Base-by-base conservation (phyloP, 2,797 vertebrate genomes). In the Morelia viridis region DNA sequence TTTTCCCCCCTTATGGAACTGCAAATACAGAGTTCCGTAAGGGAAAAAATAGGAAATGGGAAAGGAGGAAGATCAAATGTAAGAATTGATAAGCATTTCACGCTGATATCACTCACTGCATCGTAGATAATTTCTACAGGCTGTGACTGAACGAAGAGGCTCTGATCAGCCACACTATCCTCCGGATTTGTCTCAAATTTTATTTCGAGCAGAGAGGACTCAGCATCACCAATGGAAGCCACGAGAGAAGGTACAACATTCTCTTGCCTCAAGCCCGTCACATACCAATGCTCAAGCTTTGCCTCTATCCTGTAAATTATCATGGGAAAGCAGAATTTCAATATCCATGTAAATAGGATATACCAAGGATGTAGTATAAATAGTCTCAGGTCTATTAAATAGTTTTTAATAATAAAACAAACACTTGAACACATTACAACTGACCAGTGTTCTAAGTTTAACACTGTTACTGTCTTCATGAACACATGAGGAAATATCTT, bases 51-150 rank as follows among this genome's bases (percentile, higher is more conserved):
- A 17, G 3, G n/a, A 1, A 68, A 56, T 4, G 5, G 62, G 53
- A 19, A 22, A 56, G n/a, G 12, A 2, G 53, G 10, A 11, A 5
- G 2, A 35, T 3, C 2, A 26, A 35, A 46, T 3, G 35, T 12
- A 22, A 12, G 5, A 50, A 7, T 3, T 22, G 10, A 87, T 57
- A 53, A 62, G 19, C 53, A 35, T 1, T 22, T 19, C 57, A 89
- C 46, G 76, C 2, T 65, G 1, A 35, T 93, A 35, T 5, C 87
- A 97, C 97, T 97, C 97, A 99, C 99, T 35, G 99, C 98, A 91
- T 99, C 99, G 0, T 99, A 99, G 95, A 99, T 98, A 76, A 99
- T 98, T 97, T 99, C 98, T 60, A 99, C 98, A 0, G 99, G 98
- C 96, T 99, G 99, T 0, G 99, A 99, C 91, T 98, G 96, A 58